Evolutionary conservation across 2,888 invertebrate species (phyloP).

Genomic region (Charanyca ferruginea): DNA sequence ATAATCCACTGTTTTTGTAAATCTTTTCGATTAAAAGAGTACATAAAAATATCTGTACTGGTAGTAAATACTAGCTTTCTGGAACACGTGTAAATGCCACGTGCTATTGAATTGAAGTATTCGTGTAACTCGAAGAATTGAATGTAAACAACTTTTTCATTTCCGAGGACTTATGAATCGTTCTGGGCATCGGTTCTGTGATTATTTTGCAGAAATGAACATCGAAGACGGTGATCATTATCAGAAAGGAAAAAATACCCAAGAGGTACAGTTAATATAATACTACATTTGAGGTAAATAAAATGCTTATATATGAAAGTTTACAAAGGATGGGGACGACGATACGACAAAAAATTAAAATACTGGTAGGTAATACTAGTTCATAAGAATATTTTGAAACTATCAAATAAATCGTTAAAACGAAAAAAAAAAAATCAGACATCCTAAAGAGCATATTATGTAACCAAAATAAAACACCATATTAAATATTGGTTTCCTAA

Average conservation of each 20-base stretch:
- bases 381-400: too few relatives aligned
- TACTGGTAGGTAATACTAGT: too few relatives aligned
- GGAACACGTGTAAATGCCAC: constrained; percentile 11
- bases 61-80: neutral
- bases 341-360: too few relatives aligned
- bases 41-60: neutral
- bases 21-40: neutral
- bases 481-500: too few relatives aligned
- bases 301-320: too few relatives aligned
- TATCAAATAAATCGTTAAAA: too few relatives aligned
- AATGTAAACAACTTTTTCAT: neutral
- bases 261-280: neutral
- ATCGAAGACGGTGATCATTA: neutral
- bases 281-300: neutral
- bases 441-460: too few relatives aligned
- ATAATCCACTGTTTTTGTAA: neutral
- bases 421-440: too few relatives aligned
- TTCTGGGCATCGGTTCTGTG: neutral
- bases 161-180: neutral
- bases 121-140: neutral
- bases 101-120: neutral
- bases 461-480: too few relatives aligned
- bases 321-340: too few relatives aligned
- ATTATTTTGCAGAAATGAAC: neutral
- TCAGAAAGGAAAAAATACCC: neutral